Conservation (phyloP, 1,140 invertebrate species). For the Hormaphis cornu region DNA sequence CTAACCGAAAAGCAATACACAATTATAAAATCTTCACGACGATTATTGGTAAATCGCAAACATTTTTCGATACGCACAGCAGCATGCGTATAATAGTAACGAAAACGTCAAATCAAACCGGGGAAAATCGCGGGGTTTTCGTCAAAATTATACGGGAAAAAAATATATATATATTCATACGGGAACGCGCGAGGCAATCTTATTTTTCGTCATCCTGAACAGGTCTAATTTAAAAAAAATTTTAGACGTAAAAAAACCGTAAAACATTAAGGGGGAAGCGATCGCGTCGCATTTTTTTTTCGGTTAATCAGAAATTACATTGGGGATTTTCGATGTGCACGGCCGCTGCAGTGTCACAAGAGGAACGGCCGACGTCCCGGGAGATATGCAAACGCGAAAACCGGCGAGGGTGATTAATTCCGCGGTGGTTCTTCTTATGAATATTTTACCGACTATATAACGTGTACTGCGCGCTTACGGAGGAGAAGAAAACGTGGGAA, state of each 20-base stretch:
- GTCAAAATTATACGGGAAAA: too few species aligned
- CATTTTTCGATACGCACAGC: too few species aligned
- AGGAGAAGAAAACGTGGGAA: background rate
- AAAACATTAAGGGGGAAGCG: constrained; percentile 24
- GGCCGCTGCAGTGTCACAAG: background rate
- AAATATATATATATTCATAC: too few species aligned
- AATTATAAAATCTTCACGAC: background rate
- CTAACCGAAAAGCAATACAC: background rate
- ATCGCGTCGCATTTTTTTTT: background rate
- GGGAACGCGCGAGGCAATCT: too few species aligned
- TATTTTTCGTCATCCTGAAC: background rate
- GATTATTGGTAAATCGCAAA: background rate
- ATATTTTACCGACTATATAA: constrained; percentile 25
- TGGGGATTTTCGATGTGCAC: constrained; percentile 12
- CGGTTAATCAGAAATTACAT: constrained; percentile 31
- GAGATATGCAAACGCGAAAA: constrained; percentile 31
- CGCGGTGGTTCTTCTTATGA: constrained; percentile 4
- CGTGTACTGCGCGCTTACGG: background rate
- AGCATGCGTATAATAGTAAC: background rate
- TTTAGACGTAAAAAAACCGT: background rate
- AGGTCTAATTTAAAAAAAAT: constrained; percentile 26
- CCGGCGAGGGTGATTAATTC: constrained; percentile 28
- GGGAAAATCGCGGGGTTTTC: too few species aligned
- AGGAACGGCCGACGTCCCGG: constrained; percentile 18
- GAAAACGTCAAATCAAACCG: background rate